phyloP scores from a whole-genome alignment of 1,140 invertebrate genomes.

The Homalodisca vitripennis region DNA sequence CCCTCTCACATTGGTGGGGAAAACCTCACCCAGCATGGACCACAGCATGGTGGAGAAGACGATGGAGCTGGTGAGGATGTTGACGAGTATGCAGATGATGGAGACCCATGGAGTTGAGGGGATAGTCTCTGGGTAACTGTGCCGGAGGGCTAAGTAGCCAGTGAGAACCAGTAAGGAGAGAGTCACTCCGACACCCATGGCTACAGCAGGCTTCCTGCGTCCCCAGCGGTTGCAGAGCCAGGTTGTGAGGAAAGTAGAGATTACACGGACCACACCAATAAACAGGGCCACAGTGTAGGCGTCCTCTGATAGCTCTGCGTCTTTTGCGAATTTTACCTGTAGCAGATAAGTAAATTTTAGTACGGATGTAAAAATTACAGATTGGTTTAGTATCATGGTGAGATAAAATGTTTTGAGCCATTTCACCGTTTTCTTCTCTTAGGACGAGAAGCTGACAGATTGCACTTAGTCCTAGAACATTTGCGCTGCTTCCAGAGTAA shows the following conservation, averaged over 20 bases:
- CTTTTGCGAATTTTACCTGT: slow-evolving; percentile 55
- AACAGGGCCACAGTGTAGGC: slow-evolving; percentile 55
- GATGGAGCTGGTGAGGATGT: slow-evolving; percentile 60
- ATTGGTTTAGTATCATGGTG: no score
- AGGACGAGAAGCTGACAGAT: no score
- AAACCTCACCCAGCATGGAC: slow-evolving; percentile 73
- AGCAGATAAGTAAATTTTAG: not conserved
- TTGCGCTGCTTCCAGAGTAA: no score
- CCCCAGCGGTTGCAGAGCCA: slow-evolving; percentile 55
- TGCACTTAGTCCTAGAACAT: no score
- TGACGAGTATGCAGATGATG: slow-evolving; percentile 53
- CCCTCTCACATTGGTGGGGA: slow-evolving; percentile 63
- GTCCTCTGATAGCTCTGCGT: slow-evolving; percentile 57
- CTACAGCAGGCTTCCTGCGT: slow-evolving; percentile 52
- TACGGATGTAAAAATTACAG: not conserved
- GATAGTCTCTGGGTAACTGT: not conserved
- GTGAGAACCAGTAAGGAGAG: slow-evolving; percentile 56
- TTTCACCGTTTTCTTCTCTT: no score
- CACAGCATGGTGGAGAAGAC: slow-evolving; percentile 67
- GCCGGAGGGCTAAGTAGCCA: slow-evolving; percentile 41
- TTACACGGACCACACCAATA: slow-evolving; percentile 54
- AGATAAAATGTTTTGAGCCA: no score
- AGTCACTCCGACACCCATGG: slow-evolving; percentile 60
- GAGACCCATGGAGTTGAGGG: slow-evolving; percentile 47
- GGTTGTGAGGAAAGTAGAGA: slow-evolving; percentile 54